Evolutionary conservation across 2,888 invertebrate genomes (phyloP).

Genomic region (Prenolepis imparis): DNA sequence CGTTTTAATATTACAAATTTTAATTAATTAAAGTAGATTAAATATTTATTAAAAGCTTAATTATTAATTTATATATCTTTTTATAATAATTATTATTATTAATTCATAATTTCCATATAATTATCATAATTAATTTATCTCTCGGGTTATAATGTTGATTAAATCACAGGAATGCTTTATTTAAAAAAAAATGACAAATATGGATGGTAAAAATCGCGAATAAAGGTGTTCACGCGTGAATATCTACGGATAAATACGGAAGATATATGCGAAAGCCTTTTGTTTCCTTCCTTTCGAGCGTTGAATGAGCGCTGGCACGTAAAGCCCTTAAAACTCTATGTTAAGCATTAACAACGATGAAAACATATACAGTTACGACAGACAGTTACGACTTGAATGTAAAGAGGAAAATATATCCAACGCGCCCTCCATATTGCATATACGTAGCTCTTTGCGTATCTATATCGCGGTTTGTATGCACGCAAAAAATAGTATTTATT

Average conservation of each 20-base stretch:
- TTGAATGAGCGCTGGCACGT: slow-evolving; percentile 17
- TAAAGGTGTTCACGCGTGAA: not conserved
- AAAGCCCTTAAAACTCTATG: slow-evolving; percentile 12
- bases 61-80: not conserved
- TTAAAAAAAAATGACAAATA: not conserved
- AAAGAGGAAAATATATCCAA: slow-evolving; percentile 4
- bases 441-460: not conserved
- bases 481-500: not conserved
- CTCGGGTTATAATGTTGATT: not conserved
- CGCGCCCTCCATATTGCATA: not conserved
- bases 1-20: not conserved
- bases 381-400: slow-evolving; percentile 18
- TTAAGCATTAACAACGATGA: not conserved
- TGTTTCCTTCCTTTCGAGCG: not conserved
- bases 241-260: not conserved
- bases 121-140: slow-evolving; percentile 3
- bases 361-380: not conserved
- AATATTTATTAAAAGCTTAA: not conserved
- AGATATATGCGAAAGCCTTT: not conserved
- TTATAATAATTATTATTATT: not conserved
- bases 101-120: not conserved
- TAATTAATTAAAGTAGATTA: not conserved
- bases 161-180: not conserved
- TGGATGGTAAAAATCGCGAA: not conserved
- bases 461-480: not conserved